Evolutionary conservation across 2,888 invertebrate genomes (phyloP), one percentile per base, ranked within the genome.

Genomic region (Eupithecia pulchellata): DNA sequence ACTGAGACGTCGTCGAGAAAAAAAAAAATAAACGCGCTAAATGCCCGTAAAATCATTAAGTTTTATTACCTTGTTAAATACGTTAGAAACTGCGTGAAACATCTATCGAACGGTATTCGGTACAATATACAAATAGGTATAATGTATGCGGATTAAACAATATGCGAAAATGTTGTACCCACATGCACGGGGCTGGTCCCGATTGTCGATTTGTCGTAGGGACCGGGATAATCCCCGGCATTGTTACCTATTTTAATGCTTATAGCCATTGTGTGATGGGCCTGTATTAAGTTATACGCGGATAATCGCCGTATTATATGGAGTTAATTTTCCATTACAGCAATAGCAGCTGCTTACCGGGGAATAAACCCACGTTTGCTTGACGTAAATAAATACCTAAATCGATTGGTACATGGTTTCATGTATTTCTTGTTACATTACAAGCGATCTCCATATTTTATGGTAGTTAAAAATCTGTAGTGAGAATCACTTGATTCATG

Each of bases 241-340:
- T 94, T 94, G 93, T 93, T 91, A 91, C 87, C 89, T 92, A 92
- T 92, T 92, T 92, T 92, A 90, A 92, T 93, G 89, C 92, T 92
- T 92, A 91, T 89, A 84, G 86, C 89, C 86, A 88, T 93, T 93
- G 92, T 93, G 86, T 80, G 86, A 86, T 85, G 85, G 88, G 82
- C 87, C 87, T 90, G 91, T 92, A 94, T 93, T 92, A 92, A 93
- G 88, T 92, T 90, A 90, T 93, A 93, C 89, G 90, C 91, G 91
- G 92, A 92, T 93, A 93, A 94, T 93, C 93, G 91, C 84, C 80
- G 91, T 86, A 91, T 93, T 93, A 93, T 94, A 83, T 85, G 79
- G 90, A 91, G 91, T 92, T 93, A 92, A 93, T 93, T 93, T 93
- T 91, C 90, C 91, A 89, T 91, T 89, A 82, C 82, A 69, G 84